Conservation (phyloP, 2,888 invertebrate genomes). For the Adineta ricciae region DNA sequence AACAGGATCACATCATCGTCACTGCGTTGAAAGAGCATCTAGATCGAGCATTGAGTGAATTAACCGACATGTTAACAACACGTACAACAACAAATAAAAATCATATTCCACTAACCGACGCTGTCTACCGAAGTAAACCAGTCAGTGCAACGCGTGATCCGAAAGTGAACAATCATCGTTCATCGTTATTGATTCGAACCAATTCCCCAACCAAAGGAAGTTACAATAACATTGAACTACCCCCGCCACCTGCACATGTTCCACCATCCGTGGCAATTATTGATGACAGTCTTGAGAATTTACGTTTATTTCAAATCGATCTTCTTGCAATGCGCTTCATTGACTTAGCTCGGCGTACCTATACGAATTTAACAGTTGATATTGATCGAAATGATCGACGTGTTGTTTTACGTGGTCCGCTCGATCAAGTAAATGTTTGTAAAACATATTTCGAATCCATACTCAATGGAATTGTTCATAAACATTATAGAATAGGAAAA, state of each 20-base stretch:
- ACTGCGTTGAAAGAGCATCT: background rate
- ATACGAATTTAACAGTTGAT: background rate
- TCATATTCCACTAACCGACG: background rate
- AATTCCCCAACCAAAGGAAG: background rate
- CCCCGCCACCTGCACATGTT: background rate
- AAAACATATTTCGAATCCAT: constrained; percentile 8
- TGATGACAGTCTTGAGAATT: background rate
- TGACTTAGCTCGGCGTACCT: constrained; percentile 4
- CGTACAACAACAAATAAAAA: background rate
- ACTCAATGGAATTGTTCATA: background rate
- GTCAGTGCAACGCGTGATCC: constrained; percentile 11
- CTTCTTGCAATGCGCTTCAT: background rate
- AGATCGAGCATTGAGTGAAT: background rate
- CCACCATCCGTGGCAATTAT: background rate
- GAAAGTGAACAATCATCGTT: constrained; percentile 3
- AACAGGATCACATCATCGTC: background rate
- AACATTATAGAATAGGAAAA: background rate
- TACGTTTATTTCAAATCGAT: background rate
- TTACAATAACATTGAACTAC: background rate
- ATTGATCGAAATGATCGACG: background rate
- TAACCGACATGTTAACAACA: background rate
- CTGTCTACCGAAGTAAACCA: background rate
- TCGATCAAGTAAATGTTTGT: constrained; percentile 4
- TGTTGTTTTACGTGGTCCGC: constrained; percentile 1
- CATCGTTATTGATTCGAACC: background rate